Percentiles rank a stretch among this genome's conserved stretches.
These are phyloP conservation scores for Montipora capricornis DNA, from an alignment of 64 coral and sea anemone species.

Conservation along the genomic window DNA sequence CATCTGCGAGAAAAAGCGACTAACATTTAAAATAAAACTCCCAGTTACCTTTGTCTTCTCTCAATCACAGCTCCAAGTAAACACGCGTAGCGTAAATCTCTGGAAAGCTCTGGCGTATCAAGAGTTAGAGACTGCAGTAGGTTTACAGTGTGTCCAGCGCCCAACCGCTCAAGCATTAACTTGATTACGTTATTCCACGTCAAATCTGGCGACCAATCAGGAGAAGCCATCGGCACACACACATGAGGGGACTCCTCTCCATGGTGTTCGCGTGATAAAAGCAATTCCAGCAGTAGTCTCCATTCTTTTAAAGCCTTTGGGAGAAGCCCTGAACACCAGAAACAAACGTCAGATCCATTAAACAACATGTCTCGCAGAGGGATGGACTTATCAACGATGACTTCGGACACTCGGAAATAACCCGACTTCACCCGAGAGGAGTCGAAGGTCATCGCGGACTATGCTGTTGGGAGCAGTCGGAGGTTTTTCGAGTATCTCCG, in stretches of 20 bases:
- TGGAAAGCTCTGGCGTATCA: constrained; percentile 25
- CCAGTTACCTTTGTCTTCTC: constrained; percentile 66
- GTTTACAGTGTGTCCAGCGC: constrained; percentile 76
- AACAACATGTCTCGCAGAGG: background rate
- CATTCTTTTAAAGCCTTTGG: constrained; percentile 62
- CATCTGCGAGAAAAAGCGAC: too few species aligned
- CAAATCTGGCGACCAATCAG: constrained; percentile 63
- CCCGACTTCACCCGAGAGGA: too few species aligned
- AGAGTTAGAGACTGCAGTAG: constrained; percentile 75
- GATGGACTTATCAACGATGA: too few species aligned
- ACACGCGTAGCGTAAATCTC: constrained; percentile 77
- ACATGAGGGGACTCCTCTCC: background rate
- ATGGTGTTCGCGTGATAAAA: constrained; percentile 3
- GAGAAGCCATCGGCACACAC: constrained; percentile 8
- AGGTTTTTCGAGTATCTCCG: too few species aligned
- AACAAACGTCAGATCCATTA: background rate
- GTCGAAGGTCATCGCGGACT: too few species aligned
- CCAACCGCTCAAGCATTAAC: constrained; percentile 70
- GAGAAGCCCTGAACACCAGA: constrained; percentile 12
- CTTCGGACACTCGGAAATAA: too few species aligned
- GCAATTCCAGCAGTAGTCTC: constrained; percentile 46
- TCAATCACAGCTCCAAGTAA: constrained; percentile 84
- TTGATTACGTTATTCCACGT: constrained; percentile 66
- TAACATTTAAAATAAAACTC: too few species aligned
- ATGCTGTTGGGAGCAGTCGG: too few species aligned